phyloP scores from a whole-genome alignment of 2,797 vertebrate species.

The Telmatherina bonti region DNA sequence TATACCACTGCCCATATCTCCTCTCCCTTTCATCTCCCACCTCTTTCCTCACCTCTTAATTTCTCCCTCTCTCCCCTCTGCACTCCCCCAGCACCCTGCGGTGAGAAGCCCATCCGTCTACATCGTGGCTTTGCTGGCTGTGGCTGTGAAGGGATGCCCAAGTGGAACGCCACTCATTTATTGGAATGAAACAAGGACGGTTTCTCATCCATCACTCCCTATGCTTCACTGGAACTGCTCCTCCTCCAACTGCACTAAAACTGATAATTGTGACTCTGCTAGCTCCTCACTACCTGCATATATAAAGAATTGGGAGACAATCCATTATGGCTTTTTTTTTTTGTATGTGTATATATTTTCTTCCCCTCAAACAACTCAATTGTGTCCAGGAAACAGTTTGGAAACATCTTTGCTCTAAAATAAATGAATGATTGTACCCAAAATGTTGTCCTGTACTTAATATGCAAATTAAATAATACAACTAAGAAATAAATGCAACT shows the following conservation, averaged over 20 bases:
- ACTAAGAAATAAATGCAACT: constrained; percentile 2
- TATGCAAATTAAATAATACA: constrained; percentile 1
- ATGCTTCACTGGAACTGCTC: constrained; percentile 54
- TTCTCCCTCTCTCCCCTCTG: constrained; percentile 39
- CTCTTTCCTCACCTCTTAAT: constrained; percentile 51
- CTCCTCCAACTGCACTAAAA: constrained; percentile 63
- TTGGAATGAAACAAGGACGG: constrained; percentile 78
- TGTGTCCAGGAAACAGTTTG: not conserved
- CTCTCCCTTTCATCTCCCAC: constrained; percentile 13
- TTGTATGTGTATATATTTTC: not conserved
- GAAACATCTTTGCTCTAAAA: not conserved
- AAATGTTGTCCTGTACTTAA: not conserved
- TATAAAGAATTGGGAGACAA: not conserved
- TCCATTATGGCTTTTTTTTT: not conserved
- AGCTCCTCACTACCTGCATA: constrained; percentile 21
- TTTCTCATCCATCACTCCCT: constrained; percentile 81
- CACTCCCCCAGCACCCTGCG: constrained; percentile 54
- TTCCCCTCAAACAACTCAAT: not conserved
- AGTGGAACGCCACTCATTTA: constrained; percentile 83
- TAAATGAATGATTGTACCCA: not conserved
- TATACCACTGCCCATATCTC: constrained; percentile 19
- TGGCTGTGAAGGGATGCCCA: constrained; percentile 77
- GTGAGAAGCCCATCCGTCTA: constrained; percentile 78
- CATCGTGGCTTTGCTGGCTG: constrained; percentile 58
- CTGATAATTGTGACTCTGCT: constrained; percentile 28